These are phyloP conservation scores for Cossypha heuglini DNA, from an alignment of 2,797 vertebrate genomes.

Conservation along the genomic window DNA sequence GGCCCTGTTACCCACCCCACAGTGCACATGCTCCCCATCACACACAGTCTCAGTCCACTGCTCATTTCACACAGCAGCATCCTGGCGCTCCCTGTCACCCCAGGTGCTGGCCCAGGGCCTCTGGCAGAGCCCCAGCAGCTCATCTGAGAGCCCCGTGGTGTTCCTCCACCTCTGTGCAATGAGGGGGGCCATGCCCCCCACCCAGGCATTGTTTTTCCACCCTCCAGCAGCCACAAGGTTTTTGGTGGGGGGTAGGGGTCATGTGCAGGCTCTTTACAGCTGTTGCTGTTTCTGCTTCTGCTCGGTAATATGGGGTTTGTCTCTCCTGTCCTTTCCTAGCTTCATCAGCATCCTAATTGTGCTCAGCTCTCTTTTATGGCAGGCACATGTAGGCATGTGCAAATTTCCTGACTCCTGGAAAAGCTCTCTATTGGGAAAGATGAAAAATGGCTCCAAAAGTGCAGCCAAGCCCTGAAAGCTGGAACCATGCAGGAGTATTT, in stretches of 20 bases:
- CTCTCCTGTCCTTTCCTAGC: neutral
- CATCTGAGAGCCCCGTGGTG: neutral
- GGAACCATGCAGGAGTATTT: neutral
- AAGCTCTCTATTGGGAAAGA: neutral
- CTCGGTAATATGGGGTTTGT: neutral
- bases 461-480: neutral
- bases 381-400: neutral
- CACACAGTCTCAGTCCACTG: neutral
- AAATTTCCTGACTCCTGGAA: neutral
- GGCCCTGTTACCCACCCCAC: neutral
- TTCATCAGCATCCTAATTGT: neutral
- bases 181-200: accelerated
- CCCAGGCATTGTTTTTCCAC: neutral
- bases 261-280: neutral
- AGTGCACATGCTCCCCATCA: neutral
- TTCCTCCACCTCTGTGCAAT: neutral
- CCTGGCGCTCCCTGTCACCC: neutral
- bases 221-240: neutral
- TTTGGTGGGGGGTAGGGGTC: accelerated
- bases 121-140: neutral
- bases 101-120: accelerated
- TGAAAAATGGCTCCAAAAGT: neutral
- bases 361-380: neutral
- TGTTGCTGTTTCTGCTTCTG: neutral
- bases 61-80: neutral